A percentile compares a stretch with the other conserved stretches of the same genome.
phyloP scores from a whole-genome alignment of 2,888 invertebrate genomes.

The Drosophila percnosoma region DNA sequence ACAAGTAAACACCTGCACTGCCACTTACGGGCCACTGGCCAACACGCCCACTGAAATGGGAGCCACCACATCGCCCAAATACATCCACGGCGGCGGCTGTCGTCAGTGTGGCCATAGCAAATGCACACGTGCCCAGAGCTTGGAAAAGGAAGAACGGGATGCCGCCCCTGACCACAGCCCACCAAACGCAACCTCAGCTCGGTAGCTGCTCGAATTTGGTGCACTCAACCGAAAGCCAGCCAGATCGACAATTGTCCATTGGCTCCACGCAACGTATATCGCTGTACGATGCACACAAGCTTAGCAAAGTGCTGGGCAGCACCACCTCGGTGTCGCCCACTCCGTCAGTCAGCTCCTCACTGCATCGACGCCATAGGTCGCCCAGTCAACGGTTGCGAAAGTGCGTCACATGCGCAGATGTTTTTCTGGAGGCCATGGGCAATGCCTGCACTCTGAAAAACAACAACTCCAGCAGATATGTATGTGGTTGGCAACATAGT shows the following conservation, averaged over 20 bases:
- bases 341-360: slow-evolving; percentile 61
- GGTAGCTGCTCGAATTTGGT: slow-evolving; percentile 84
- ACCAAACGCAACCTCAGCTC: slow-evolving; percentile 63
- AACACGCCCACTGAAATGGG: slow-evolving; percentile 39
- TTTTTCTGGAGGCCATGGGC: slow-evolving; percentile 94
- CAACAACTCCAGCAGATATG: slow-evolving; percentile 96
- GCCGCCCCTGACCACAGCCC: slow-evolving; percentile 51
- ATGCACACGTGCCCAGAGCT: slow-evolving; percentile 83
- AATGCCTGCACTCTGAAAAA: slow-evolving; percentile 94
- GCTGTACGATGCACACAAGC: slow-evolving; percentile 82
- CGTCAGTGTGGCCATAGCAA: slow-evolving; percentile 83
- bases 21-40: slow-evolving; percentile 41
- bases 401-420: slow-evolving; percentile 91
- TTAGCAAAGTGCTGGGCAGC: slow-evolving; percentile 66
- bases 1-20: slow-evolving; percentile 68
- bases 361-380: slow-evolving; percentile 74
- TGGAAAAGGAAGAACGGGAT: slow-evolving; percentile 80
- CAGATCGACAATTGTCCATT: too few species aligned
- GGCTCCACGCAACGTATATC: slow-evolving; percentile 83
- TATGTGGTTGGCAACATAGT: slow-evolving; percentile 85
- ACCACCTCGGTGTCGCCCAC: slow-evolving; percentile 64
- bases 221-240: too few species aligned
- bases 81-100: slow-evolving; percentile 73
- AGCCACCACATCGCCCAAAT: slow-evolving; percentile 68
- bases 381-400: slow-evolving; percentile 86